Base-by-base conservation (phyloP, 53 echinoderm and acorn worm species). In the Crossaster papposus region DNA sequence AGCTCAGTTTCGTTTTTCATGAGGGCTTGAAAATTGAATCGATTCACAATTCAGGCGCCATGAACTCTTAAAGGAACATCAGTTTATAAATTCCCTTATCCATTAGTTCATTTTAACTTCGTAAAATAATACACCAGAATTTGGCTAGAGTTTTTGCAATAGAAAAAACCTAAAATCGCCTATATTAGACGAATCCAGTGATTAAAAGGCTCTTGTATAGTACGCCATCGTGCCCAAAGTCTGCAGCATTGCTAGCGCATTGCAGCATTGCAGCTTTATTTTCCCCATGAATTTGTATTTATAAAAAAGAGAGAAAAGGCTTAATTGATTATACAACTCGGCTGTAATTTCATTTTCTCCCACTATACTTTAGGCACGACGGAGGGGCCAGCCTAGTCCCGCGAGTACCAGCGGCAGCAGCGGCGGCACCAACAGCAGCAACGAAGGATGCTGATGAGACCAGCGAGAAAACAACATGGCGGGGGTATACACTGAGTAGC, bases 321-420 rank as follows among this genome's bases (percentile, higher is more conserved):
- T 44, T 44, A 5, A 44, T 58, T 4, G 58, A 58, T 20, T 18
- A 58, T 18, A 58, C 22, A 58, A 15, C 2, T 8, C 6, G 5
- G 6, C 29, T 30, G n/a, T n/a, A 23, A 64, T 18, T 26, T 12
- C 36, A 33, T 85, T 72, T 14, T 22, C 51, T 32, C 32, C 9
- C 65, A 77, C 54, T 64, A n/a, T n/a, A 37, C 44, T 44, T 44
- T 72, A 90, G 90, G 90, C 90, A 72, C 36, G 90, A 51, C 26
- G 81, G 34, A 90, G 81, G 36, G 72, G 72, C 30, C 71, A 90
- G 72, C 90, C 81, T 17, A 90, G 90, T 53, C 90, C 90, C 18
- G 81, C 81, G 54, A 81, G 90, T 53, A 82, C 90, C 28, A 90
- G 90, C 29, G 81, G 90, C 38, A 90, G 90, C 34, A 89, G 80